Conservation (phyloP, 2,888 invertebrate species). For the Dione vanillae region DNA sequence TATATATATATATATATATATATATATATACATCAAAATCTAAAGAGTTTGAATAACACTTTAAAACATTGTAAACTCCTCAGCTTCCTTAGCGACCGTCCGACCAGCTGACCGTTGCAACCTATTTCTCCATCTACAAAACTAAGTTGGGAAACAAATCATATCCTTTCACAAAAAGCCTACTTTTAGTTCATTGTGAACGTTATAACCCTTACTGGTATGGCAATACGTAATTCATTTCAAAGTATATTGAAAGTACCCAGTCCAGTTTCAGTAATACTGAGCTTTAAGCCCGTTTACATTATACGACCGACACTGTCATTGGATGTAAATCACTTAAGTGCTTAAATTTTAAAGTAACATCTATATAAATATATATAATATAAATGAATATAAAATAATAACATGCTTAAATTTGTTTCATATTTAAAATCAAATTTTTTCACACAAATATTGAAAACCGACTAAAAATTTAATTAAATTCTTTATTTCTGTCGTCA, state of each 20-base stretch:
- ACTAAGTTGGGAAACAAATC: conserved; percentile 39
- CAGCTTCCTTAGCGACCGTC: neutral
- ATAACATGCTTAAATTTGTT: no score
- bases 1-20: no score
- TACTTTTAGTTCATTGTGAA: conserved; percentile 27
- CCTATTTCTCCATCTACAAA: conserved; percentile 32
- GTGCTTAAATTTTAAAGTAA: neutral
- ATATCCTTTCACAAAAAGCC: conserved; percentile 44
- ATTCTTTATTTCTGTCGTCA: neutral
- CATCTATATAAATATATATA: no score
- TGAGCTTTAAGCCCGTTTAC: conserved; percentile 34
- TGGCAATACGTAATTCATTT: conserved; percentile 25
- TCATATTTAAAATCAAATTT: no score
- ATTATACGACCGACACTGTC: conserved; percentile 22
- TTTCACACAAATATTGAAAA: neutral
- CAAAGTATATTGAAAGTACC: conserved; percentile 45
- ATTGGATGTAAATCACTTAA: neutral
- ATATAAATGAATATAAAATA: no score
- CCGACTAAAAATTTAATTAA: neutral
- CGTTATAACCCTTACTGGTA: conserved; percentile 27
- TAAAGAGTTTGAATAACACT: neutral
- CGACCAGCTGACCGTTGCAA: conserved; percentile 19
- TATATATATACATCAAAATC: no score
- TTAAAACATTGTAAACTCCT: neutral
- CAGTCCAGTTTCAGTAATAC: conserved; percentile 46